Evolutionary conservation across 2,113 vertebrate species (phyloP).

Genomic region (Tiliqua scincoides): DNA sequence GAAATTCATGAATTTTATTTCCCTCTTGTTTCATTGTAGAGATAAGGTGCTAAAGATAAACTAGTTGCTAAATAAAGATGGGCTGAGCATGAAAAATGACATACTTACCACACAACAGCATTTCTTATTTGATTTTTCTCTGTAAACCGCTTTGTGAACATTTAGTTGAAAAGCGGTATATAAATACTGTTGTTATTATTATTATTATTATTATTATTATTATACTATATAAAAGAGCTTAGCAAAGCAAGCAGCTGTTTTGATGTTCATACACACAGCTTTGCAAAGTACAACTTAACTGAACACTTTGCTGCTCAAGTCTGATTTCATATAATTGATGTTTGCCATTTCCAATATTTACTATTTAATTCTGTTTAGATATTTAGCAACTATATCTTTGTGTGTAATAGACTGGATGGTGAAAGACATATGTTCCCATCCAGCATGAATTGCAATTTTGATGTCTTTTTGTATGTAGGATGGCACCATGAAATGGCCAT

Average conservation of each 20-base stretch:
- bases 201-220: too few species aligned
- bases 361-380: constrained; percentile 9
- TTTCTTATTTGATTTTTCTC: too few species aligned
- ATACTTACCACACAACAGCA: constrained; percentile 37
- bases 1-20: constrained; percentile 6
- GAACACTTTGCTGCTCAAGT: not conserved
- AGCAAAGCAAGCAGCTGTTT: not conserved
- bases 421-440: not conserved
- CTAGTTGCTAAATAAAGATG: constrained; percentile 8
- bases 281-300: constrained; percentile 52
- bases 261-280: not conserved
- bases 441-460: not conserved
- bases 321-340: constrained; percentile 46
- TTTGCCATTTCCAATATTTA: constrained; percentile 22
- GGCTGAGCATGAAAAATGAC: constrained; percentile 16
- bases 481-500: not conserved
- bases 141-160: too few species aligned
- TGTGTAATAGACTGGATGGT: not conserved
- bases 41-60: not conserved
- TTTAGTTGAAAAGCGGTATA: too few species aligned
- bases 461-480: not conserved
- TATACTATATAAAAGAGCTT: constrained; percentile 39
- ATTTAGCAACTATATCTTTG: not conserved
- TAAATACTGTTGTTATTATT: too few species aligned
- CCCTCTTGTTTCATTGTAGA: not conserved